Evolutionary conservation across 2,888 invertebrate genomes (phyloP).

Genomic region (Andricus quercusramuli): DNA sequence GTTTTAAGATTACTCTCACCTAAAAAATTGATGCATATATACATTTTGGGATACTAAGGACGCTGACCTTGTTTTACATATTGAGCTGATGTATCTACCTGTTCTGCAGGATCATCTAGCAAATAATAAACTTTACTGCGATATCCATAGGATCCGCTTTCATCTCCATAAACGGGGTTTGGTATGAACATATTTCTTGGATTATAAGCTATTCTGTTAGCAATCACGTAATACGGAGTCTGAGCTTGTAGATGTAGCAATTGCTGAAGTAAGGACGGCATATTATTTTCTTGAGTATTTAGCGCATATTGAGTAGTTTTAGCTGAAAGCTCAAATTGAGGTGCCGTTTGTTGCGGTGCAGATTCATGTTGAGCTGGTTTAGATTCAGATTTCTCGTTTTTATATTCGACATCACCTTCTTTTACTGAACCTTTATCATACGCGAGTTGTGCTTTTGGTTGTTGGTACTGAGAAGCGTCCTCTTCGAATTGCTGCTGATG

Average conservation of each 20-base stretch:
- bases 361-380: slow-evolving; percentile 44
- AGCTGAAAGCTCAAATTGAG: slow-evolving; percentile 41
- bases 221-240: slow-evolving; percentile 73
- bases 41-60: slow-evolving; percentile 47
- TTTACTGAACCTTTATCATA: slow-evolving; percentile 26
- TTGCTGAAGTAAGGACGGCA: slow-evolving; percentile 71
- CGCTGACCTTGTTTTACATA: slow-evolving; percentile 53
- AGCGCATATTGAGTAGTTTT: slow-evolving; percentile 12
- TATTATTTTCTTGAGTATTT: slow-evolving; percentile 53
- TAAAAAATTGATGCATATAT: neutral
- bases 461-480: neutral
- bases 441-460: neutral
- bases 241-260: slow-evolving; percentile 71
- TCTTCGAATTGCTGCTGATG: slow-evolving; percentile 34
- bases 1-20: neutral
- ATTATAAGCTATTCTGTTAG: slow-evolving; percentile 70
- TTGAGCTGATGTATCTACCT: slow-evolving; percentile 50
- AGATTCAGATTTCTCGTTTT: slow-evolving; percentile 54
- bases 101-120: slow-evolving; percentile 58
- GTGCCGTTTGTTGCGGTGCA: slow-evolving; percentile 24
- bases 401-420: slow-evolving; percentile 64
- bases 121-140: slow-evolving; percentile 71
- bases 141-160: slow-evolving; percentile 65
- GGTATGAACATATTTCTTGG: slow-evolving; percentile 71
- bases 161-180: slow-evolving; percentile 66